Percentiles rank a stretch among this genome's conserved stretches.
phyloP scores from a whole-genome alignment of 2,113 vertebrate genomes.

The Malurus elegans region DNA sequence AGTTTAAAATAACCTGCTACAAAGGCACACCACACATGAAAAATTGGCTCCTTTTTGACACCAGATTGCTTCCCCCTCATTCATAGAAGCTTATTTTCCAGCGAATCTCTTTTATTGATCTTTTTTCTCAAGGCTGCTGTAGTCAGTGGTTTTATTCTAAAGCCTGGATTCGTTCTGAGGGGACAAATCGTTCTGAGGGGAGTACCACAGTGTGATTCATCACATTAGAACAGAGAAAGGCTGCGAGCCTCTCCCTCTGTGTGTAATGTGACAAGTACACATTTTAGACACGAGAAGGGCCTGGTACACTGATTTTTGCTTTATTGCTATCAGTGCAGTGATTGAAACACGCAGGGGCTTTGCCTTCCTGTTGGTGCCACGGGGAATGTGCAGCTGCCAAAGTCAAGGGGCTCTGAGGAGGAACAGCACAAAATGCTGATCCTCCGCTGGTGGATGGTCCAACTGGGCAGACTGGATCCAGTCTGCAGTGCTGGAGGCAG shows the following conservation, averaged over 20 bases:
- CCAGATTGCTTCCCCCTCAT: neutral
- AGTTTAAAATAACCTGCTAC: neutral
- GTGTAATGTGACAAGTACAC: neutral
- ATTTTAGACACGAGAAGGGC: neutral
- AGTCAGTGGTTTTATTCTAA: constrained; percentile 22
- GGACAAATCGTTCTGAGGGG: neutral
- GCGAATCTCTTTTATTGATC: neutral
- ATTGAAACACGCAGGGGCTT: neutral
- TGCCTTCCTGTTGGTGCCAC: neutral
- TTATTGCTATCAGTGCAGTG: neutral
- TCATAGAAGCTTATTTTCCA: neutral
- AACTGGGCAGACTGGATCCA: neutral
- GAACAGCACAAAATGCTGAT: neutral
- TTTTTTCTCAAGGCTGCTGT: neutral
- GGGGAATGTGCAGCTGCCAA: neutral
- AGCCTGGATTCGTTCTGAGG: neutral
- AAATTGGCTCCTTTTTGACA: neutral
- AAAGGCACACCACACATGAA: neutral
- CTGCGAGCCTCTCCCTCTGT: neutral
- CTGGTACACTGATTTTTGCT: neutral
- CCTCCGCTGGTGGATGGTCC: fast-evolving
- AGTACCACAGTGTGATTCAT: neutral
- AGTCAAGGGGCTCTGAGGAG: neutral
- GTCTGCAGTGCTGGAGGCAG: neutral
- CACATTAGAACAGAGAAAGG: neutral